phyloP scores from a whole-genome alignment of 2,113 vertebrate genomes.

The Brachyistius frenatus region DNA sequence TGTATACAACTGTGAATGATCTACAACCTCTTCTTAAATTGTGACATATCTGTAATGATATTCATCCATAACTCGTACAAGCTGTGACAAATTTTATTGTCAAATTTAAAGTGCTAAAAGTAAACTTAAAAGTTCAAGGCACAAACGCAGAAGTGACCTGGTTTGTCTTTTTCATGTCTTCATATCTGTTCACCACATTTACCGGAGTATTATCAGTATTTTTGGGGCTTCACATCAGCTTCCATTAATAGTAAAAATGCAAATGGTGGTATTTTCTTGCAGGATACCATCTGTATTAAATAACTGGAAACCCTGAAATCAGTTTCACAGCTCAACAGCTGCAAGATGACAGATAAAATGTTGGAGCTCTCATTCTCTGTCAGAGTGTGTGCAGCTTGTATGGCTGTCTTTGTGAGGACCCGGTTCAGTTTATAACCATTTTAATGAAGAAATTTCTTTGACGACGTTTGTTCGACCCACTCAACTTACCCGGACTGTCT shows the following conservation, averaged over 20 bases:
- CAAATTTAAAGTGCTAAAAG: not conserved
- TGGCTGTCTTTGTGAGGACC: not conserved
- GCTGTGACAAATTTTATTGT: not conserved
- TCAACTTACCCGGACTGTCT: no score
- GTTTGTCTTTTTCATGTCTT: not conserved
- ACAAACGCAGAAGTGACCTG: not conserved
- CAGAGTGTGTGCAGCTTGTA: not conserved
- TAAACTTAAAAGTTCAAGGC: not conserved
- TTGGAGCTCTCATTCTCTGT: not conserved
- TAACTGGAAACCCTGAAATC: slow-evolving; percentile 50
- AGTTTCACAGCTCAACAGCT: slow-evolving; percentile 44
- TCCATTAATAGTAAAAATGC: slow-evolving; percentile 17
- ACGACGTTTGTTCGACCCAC: no score
- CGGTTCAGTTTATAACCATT: not conserved
- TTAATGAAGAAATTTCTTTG: no score
- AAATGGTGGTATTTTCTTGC: slow-evolving; percentile 32
- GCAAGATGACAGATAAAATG: slow-evolving; percentile 28
- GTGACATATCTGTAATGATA: no score
- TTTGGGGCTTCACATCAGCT: no score
- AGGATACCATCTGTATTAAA: slow-evolving; percentile 40
- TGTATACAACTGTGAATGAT: not conserved
- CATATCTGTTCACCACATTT: not conserved
- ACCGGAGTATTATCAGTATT: not conserved
- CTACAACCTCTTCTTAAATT: not conserved
- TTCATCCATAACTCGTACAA: not conserved